phyloP scores from a whole-genome alignment of 2,888 invertebrate species.

The Adineta ricciae region DNA sequence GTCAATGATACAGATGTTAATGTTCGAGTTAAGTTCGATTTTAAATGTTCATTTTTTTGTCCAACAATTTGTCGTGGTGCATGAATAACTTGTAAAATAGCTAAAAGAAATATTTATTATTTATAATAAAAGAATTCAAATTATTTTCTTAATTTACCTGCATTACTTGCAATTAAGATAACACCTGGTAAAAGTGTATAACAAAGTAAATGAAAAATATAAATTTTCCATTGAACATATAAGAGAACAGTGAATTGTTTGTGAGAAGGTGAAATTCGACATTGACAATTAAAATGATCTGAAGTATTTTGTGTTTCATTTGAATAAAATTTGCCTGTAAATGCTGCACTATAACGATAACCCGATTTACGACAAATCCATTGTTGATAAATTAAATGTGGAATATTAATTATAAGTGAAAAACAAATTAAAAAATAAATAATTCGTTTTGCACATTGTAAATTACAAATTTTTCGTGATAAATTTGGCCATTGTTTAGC shows the following conservation, averaged over 20 bases:
- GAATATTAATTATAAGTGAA: background rate
- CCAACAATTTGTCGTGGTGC: background rate
- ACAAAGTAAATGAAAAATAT: background rate
- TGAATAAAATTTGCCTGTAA: too few relatives aligned
- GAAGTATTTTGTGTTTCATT: too few relatives aligned
- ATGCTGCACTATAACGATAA: background rate
- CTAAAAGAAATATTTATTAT: background rate
- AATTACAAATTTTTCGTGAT: background rate
- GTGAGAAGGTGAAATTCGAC: background rate
- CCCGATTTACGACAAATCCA: background rate
- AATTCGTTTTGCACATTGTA: background rate
- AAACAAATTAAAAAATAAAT: background rate
- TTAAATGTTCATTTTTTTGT: background rate
- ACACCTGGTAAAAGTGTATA: background rate
- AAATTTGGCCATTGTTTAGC: background rate
- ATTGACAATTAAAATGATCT: background rate
- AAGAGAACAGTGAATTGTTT: background rate
- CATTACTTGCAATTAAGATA: background rate
- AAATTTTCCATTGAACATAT: background rate
- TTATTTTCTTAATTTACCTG: too few relatives aligned
- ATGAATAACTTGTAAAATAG: background rate
- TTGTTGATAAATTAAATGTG: background rate
- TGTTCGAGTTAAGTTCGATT: background rate
- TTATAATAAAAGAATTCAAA: too few relatives aligned
- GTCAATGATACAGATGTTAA: background rate